Conservation (phyloP, 2,797 vertebrate species). For the Buceros bicornis region DNA sequence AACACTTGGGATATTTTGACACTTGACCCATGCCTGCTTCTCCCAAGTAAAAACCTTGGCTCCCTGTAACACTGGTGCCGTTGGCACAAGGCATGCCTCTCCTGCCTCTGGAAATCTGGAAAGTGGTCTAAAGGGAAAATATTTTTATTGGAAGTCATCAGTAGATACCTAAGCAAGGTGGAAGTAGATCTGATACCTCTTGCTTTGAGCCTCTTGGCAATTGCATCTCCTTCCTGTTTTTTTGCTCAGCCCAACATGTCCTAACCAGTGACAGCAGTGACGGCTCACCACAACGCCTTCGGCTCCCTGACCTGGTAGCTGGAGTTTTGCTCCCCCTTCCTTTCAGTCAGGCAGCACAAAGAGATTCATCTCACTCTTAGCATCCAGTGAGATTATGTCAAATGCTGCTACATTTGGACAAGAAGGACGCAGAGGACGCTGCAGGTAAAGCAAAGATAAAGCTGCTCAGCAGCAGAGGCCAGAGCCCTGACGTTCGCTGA, state of each 20-base stretch:
- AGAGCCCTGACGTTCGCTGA: background rate
- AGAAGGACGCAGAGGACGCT: fast-evolving
- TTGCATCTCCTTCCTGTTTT: conserved; percentile 21
- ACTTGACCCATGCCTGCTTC: background rate
- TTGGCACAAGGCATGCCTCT: background rate
- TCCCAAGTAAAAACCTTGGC: background rate
- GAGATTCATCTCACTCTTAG: background rate
- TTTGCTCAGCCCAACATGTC: background rate
- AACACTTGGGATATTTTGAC: background rate
- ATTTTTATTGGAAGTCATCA: conserved; percentile 45
- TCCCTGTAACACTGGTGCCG: background rate
- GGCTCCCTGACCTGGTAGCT: background rate
- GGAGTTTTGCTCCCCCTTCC: background rate
- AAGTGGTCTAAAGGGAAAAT: conserved; percentile 37
- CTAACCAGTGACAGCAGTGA: background rate
- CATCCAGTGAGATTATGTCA: background rate
- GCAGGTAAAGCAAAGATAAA: background rate
- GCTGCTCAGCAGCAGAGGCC: background rate
- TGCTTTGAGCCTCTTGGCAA: conserved; percentile 35
- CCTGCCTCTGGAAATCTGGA: background rate
- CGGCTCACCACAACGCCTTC: background rate
- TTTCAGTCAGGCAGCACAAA: background rate
- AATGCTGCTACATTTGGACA: fast-evolving
- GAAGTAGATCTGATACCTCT: conserved; percentile 32
- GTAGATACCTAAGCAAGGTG: conserved; percentile 28